Evolutionary conservation across 1,140 invertebrate species (phyloP), one percentile per base, ranked within the genome.

Genomic region (Drosophila sulfurigaster): DNA sequence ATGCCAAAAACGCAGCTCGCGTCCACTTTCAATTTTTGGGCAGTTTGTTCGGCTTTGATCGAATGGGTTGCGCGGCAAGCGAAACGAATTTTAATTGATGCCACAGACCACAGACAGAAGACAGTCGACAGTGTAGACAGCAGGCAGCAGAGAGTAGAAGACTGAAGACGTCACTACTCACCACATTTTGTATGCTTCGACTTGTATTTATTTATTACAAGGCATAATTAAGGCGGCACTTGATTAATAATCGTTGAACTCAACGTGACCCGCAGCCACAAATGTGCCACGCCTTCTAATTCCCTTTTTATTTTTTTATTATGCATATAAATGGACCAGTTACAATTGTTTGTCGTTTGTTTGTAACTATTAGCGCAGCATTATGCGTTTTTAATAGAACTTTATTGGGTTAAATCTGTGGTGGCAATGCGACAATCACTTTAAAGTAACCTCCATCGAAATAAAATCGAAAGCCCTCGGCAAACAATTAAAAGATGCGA

Each of bases 71-170:
- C 58, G 54, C 58, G 54, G 45, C 66, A 56, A 46, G 49, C 85
- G 85, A 68, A 89, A 88, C 85, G 85, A 89, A 88, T 89, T 88
- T 79, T 89, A 88, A 89, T 88, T 88, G 81, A 89, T 79, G 78
- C 67, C 56, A 20, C 83, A 83, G 85, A 87, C 76, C 13, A 2
- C 48, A 20, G 15, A 8, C 41, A 5, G 49, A 25, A 52, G 51
- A 52, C 15, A 20, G 16, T 5, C 15, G 13, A n/a, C 7, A 52
- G 11, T 15, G 11, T 5, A 30, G 51, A 54, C 8, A 25, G 48
- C 2, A 28, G 20, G 35, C 2, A 6, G 25, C 4, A 57, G 35
- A 57, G 8, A 41, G 35, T 38, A 62, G 64, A 48, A 30, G 51
- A 57, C 30, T 25, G 30, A 59, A 71, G 67, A 75, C 68, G 59